phyloP scores from a whole-genome alignment of 2,888 invertebrate genomes.

The Scotopteryx bipunctaria region DNA sequence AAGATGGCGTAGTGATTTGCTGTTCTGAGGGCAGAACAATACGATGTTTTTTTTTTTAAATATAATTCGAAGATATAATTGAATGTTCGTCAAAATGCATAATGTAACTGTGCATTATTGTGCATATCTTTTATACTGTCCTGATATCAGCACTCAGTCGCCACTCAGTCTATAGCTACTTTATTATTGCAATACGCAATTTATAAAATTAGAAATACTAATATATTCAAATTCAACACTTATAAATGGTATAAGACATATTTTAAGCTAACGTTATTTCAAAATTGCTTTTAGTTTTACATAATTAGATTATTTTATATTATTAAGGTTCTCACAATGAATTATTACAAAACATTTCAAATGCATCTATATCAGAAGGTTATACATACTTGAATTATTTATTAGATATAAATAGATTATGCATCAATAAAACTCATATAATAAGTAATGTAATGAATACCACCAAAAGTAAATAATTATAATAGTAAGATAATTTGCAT shows the following conservation, averaged over 20 bases:
- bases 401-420: slow-evolving; percentile 8
- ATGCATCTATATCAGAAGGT: neutral
- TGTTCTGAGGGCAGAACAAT: too few species aligned
- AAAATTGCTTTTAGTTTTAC: too few species aligned
- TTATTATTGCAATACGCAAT: slow-evolving; percentile 8
- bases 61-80: neutral
- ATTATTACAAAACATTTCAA: slow-evolving; percentile 13
- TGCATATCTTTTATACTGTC: slow-evolving; percentile 45
- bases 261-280: slow-evolving; percentile 5
- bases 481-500: slow-evolving; percentile 11
- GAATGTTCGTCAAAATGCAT: neutral
- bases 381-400: slow-evolving; percentile 11
- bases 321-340: neutral
- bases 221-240: neutral
- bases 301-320: too few species aligned
- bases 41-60: too few species aligned
- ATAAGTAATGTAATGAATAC: slow-evolving; percentile 3
- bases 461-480: slow-evolving; percentile 12
- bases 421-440: slow-evolving; percentile 1
- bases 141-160: slow-evolving; percentile 40
- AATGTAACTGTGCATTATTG: slow-evolving; percentile 59
- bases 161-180: slow-evolving; percentile 39
- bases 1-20: neutral
- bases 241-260: too few species aligned
- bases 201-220: slow-evolving; percentile 6